A percentile compares a stretch with the other conserved stretches of the same genome.
These are phyloP conservation scores for Labeo calbasu DNA, from an alignment of 2,797 vertebrate genomes.

Conservation along the genomic window DNA sequence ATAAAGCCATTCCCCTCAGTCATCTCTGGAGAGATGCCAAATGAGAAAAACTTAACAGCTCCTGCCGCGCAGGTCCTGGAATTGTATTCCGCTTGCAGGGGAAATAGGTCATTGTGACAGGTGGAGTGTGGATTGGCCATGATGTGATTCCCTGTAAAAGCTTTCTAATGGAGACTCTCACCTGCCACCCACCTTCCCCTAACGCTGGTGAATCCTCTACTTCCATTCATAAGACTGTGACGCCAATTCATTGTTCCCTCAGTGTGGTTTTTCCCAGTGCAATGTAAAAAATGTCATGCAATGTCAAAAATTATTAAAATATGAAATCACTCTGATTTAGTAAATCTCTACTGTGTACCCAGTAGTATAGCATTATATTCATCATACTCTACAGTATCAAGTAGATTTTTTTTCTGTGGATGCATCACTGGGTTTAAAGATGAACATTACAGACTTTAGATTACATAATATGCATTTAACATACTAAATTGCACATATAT, in stretches of 20 bases:
- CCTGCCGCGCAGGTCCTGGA: conserved; percentile 9
- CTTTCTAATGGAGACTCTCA: conserved; percentile 51
- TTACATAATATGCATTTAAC: background rate
- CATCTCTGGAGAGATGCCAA: conserved; percentile 27
- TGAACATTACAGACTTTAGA: background rate
- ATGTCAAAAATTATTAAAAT: background rate
- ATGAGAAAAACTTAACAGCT: conserved; percentile 42
- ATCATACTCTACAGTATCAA: background rate
- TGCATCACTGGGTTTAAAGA: background rate
- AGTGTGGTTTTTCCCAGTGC: background rate
- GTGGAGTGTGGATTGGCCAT: conserved; percentile 37
- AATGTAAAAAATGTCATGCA: background rate
- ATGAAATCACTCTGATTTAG: background rate
- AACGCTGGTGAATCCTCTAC: conserved; percentile 17
- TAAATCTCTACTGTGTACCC: background rate
- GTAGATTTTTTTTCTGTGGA: background rate
- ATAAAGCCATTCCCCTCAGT: conserved; percentile 37
- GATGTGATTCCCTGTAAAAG: conserved; percentile 47
- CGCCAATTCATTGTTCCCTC: background rate
- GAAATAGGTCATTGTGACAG: conserved; percentile 46
- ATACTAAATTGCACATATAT: background rate
- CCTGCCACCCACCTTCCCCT: conserved; percentile 32
- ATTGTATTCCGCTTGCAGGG: conserved; percentile 25
- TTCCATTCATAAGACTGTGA: conserved; percentile 27
- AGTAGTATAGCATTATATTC: background rate